Evolutionary conservation across 2,113 vertebrate species (phyloP).

Genomic region (Pseudopodoces humilis): DNA sequence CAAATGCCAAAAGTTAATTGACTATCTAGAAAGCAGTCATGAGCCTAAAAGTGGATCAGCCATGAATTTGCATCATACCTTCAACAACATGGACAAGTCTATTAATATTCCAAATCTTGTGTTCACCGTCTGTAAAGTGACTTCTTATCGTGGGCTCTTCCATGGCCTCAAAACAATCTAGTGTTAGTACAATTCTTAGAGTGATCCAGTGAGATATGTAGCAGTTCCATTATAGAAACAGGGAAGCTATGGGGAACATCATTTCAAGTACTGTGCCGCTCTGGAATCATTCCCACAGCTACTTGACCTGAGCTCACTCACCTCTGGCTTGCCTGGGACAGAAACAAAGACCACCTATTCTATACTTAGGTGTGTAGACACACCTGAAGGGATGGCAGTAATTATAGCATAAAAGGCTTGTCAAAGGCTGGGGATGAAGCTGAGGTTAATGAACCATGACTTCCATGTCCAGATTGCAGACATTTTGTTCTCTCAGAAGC

Average conservation of each 20-base stretch:
- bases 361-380: neutral
- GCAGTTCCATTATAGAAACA: neutral
- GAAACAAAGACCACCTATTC: neutral
- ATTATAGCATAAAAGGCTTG: neutral
- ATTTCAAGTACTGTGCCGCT: neutral
- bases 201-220: neutral
- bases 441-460: neutral
- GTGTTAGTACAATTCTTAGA: neutral
- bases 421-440: neutral
- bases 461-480: neutral
- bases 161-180: neutral
- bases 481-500: neutral
- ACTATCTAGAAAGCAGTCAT: neutral
- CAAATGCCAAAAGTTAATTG: neutral
- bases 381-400: neutral
- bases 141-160: neutral
- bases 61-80: neutral
- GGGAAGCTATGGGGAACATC: neutral
- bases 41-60: neutral
- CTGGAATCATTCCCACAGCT: neutral
- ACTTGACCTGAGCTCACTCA: neutral
- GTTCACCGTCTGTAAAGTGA: neutral
- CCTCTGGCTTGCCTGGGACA: neutral
- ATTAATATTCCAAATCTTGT: neutral
- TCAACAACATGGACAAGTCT: neutral